Evolutionary conservation across 1,140 invertebrate genomes (phyloP).

Genomic region (Phenacoccus solenopsis): DNA sequence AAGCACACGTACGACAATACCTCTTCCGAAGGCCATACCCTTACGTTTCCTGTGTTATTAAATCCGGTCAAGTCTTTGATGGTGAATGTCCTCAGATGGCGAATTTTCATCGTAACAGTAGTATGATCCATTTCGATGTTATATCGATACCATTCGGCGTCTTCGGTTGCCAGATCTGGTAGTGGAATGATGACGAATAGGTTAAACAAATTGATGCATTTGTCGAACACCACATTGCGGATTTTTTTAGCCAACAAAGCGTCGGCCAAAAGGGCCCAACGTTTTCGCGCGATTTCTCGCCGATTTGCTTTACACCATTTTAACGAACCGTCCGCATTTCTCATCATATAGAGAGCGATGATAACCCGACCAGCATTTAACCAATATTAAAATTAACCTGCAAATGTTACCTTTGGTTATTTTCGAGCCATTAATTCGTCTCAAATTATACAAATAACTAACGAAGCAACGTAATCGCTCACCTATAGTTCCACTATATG

Average conservation of each 20-base stretch:
- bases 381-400: no score
- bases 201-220: neutral
- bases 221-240: no score
- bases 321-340: neutral
- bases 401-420: no score
- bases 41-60: slow-evolving; percentile 84
- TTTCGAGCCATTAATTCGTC: no score
- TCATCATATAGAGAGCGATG: no score
- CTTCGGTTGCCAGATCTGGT: neutral
- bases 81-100: slow-evolving; percentile 46
- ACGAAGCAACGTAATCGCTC: no score
- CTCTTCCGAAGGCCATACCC: slow-evolving; percentile 82
- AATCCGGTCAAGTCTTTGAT: slow-evolving; percentile 64
- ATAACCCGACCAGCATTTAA: no score
- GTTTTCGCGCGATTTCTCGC: neutral
- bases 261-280: neutral
- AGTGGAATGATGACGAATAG: neutral
- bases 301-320: neutral
- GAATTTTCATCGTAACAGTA: slow-evolving; percentile 36
- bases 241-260: neutral
- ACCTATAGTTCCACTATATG: no score
- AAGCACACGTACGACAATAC: slow-evolving; percentile 62
- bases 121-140: neutral
- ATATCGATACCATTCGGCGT: neutral
- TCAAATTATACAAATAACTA: no score